Evolutionary conservation across 2,797 vertebrate genomes (phyloP), one percentile per base, ranked within the genome.

Genomic region (Salarias fasciatus): DNA sequence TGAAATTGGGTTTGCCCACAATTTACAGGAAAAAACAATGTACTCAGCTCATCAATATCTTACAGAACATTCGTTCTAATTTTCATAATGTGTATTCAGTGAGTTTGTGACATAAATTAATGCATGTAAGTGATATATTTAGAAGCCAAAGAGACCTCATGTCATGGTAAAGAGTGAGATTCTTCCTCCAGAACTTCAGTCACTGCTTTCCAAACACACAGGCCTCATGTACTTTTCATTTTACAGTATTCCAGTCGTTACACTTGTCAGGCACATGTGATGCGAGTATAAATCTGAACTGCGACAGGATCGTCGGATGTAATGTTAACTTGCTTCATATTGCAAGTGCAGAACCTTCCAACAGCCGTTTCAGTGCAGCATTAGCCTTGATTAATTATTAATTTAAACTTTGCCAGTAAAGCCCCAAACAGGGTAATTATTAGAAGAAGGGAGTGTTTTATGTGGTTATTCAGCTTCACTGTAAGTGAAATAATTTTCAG

Each of bases 391-490:
- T 68, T 49, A 4, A 42, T 46, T 41, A 37, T 58, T 63, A 37
- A 38, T 52, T 30, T 1, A 35, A n/a, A 43, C 31, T 15, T 18
- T 40, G 28, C 5, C 36, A 65, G 50, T 45, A 18, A 29, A 63
- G 24, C 45, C 18, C 63, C 29, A 37, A 55, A 38, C 4, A 9
- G 55, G 31, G 53, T 63, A 59, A 65, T 80, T 59, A 50, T 69
- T 40, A 8, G 11, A 24, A 64, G 38, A 5, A 49, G 55, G 56
- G 33, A 53, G 29, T 35, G n/a, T 44, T 56, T 52, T 8, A 43
- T 54, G 12, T 12, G 35, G 43, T 51, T 28, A 29, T 42, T 43
- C n/a, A 51, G 12, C n/a, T 40, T 3, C 62, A 28, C 37, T 57
- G 30, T 41, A 18, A 53, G 44, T 37, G 3, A 36, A 42, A 53